Base-by-base conservation (phyloP, 2,888 invertebrate genomes). In the Cantharis nigra region DNA sequence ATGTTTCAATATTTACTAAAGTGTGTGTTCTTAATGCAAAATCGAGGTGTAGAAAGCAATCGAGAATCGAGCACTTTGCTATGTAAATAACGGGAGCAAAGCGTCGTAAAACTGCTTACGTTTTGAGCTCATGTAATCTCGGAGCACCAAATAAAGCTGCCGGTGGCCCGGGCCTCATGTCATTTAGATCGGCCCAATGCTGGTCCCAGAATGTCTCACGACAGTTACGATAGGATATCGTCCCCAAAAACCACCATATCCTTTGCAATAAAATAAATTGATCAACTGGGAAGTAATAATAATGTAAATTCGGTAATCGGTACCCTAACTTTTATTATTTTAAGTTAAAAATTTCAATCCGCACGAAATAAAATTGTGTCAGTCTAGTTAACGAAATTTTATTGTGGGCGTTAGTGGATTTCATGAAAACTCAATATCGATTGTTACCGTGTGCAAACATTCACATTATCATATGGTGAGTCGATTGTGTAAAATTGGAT, bases 191-290 rank as follows among this genome's bases (percentile, higher is more conserved):
- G 79, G 72, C 69, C 77, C 63, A 62, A 69, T 71, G 72, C 71
- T 69, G 77, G 73, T 73, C 76, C 71, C 79, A 80, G 81, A 80
- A 79, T 79, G 80, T 78, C 74, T 78, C 78, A 80, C 75, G 78
- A 76, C 63, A 49, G 65, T 67, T 67, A 26, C 20, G 65, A 67
- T 67, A 67, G 26, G 23, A 67, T 67, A n/a, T 23, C 65, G 23
- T 23, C 74, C 78, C 71, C 62, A 72, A 78, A 77, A 77, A 75
- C 16, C 26, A 70, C 64, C 70, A 20, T 71, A 65, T 63, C 65
- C 20, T 5, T 67, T 9, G 26, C 23, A 64, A 74, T 77, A 69
- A 70, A 75, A 73, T 70, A 70, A 75, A 78, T 78, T 75, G 75
- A 78, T 78, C 72, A 72, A 28, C 72, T 20, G 74, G 73, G 23